Conservation (phyloP, 2,113 vertebrate species). For the Calypte anna region DNA sequence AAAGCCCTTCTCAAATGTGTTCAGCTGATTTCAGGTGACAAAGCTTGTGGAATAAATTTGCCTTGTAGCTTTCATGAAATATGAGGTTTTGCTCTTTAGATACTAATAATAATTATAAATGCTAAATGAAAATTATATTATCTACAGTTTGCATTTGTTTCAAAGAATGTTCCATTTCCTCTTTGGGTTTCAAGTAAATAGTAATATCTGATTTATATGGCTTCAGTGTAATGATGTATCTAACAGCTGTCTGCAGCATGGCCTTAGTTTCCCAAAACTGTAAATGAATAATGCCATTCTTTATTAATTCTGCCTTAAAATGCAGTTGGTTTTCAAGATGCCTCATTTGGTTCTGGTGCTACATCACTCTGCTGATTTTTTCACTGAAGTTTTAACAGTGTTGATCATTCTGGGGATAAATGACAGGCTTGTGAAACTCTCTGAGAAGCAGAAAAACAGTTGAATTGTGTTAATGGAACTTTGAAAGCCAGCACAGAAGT, state of each 20-base stretch:
- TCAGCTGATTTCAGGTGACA: background rate
- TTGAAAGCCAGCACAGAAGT: background rate
- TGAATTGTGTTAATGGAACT: background rate
- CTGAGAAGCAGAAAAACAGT: background rate
- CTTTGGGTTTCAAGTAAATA: background rate
- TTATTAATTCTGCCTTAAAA: constrained; percentile 19
- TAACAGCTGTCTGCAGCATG: background rate
- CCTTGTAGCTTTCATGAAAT: background rate
- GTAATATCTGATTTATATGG: background rate
- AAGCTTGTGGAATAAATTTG: background rate
- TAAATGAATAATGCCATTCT: background rate
- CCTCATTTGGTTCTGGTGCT: background rate
- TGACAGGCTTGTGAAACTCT: background rate
- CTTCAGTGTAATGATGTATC: background rate
- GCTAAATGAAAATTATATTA: background rate
- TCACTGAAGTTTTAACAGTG: background rate
- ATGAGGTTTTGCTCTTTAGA: background rate
- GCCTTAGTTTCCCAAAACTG: background rate
- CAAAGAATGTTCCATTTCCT: background rate
- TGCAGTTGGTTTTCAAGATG: background rate
- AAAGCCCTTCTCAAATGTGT: background rate
- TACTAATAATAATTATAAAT: background rate
- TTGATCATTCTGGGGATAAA: background rate
- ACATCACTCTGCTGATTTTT: background rate
- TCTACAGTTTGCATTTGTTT: background rate